phyloP scores from a whole-genome alignment of 2,797 vertebrate species.

The Sebastes steindachneri region DNA sequence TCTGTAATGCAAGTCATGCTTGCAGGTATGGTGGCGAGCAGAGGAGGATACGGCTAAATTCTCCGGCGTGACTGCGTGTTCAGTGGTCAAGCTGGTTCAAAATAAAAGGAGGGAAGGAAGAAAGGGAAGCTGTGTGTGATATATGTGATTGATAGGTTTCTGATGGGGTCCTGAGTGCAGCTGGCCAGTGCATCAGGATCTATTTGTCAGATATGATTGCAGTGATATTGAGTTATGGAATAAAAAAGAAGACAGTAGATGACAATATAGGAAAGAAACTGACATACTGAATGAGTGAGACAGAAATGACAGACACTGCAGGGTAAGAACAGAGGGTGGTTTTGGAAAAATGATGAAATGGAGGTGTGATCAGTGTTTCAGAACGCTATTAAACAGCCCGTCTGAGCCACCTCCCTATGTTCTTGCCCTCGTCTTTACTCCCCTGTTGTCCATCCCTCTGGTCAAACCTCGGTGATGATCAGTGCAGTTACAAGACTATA shows the following conservation, averaged over 20 bases:
- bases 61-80: background rate
- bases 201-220: constrained; percentile 51
- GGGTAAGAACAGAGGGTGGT: constrained; percentile 15
- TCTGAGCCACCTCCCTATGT: constrained; percentile 52
- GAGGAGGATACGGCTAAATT: background rate
- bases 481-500: constrained; percentile 17
- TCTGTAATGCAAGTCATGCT: constrained; percentile 64
- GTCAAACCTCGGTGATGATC: constrained; percentile 46
- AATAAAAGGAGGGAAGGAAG: background rate
- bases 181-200: constrained; percentile 52
- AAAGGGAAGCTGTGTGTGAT: constrained; percentile 17
- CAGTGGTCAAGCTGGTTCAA: constrained; percentile 25
- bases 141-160: constrained; percentile 59
- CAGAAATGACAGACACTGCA: constrained; percentile 1
- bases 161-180: constrained; percentile 51
- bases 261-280: constrained; percentile 3
- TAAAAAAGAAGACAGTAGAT: background rate
- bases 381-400: constrained; percentile 71
- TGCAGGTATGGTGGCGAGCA: constrained; percentile 21
- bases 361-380: constrained; percentile 61
- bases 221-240: constrained; percentile 19
- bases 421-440: constrained; percentile 36
- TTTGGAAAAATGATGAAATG: constrained; percentile 36
- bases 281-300: background rate
- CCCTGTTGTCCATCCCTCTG: constrained; percentile 19